phyloP scores from a whole-genome alignment of 2,888 invertebrate species.

The Drosophila sordidapex region DNA sequence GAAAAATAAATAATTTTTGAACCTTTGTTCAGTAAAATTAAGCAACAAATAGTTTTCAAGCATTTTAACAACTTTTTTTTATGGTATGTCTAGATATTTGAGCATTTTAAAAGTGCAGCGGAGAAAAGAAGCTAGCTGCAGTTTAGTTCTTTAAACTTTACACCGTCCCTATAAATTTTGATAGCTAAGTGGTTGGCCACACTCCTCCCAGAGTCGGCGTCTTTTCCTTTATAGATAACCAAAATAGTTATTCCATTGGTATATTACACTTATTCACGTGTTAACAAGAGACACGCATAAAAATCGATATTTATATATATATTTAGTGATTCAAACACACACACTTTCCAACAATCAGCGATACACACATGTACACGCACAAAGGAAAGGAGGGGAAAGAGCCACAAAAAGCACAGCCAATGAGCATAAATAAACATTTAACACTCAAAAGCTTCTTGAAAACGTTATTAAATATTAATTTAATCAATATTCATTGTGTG shows the following conservation, averaged over 20 bases:
- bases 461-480: conserved; percentile 81
- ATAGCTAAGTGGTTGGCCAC: not conserved
- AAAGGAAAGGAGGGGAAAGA: not conserved
- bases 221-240: not conserved
- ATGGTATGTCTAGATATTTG: not conserved
- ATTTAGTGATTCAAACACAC: not conserved
- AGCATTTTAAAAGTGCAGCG: not conserved
- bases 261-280: conserved; percentile 4
- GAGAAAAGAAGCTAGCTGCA: not conserved
- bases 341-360: conserved; percentile 9
- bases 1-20: not conserved
- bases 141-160: not conserved
- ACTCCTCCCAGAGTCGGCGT: not conserved
- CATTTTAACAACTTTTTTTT: not conserved
- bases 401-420: conserved; percentile 40
- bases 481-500: conserved; percentile 76
- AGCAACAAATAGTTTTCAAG: not conserved
- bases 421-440: conserved; percentile 78
- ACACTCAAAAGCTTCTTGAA: conserved; percentile 80
- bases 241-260: not conserved
- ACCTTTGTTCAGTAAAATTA: not conserved
- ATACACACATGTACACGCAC: not conserved
- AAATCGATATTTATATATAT: conserved; percentile 20
- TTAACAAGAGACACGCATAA: conserved; percentile 19
- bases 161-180: not conserved